Evolutionary conservation across 2,797 vertebrate genomes (phyloP), one percentile per base, ranked within the genome.

Genomic region (Pitangus sulphuratus): DNA sequence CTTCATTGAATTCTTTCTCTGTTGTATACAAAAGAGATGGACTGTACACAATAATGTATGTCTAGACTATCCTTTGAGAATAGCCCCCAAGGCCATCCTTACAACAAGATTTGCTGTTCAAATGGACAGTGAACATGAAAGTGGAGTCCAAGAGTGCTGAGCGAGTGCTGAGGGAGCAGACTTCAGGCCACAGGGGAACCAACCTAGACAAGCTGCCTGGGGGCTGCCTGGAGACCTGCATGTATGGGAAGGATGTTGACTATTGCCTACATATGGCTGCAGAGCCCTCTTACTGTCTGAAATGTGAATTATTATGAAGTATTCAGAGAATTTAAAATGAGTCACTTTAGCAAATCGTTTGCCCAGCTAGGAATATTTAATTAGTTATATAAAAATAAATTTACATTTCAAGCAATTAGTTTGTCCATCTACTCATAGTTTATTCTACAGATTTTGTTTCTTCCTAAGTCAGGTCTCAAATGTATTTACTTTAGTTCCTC

Each of bases 61-160:
- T 94, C 89, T 95, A 89, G 95, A 93, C 90, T 87, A 3, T 69
- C 77, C 84, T 90, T 64, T 84, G 92, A 95, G 92, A 89, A 87
- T 57, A 92, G 47, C 50, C 74, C 77, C 74, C 71, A 90, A 89
- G 89, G 84, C 84, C 66, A 90, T 72, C 25, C 35, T 90, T 95
- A 69, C 65, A 85, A 89, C 13, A 69, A 79, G 74, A 82, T 84
- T 78, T 79, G 66, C 58, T 92, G 90, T 89, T 94, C 86, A 95
- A 82, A 92, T 89, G 77, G 47, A 69, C 70, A 60, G 50, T 5
- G 4, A 92, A 90, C 0, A 12, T 79, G 70, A 92, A 93, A 72
- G 54, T 65, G 54, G 42, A 79, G 28, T 44, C 70, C 66, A 51
- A 11, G 77, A 79, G n/a, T 66, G 62, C 21, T 84, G 50, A 65